Conservation (phyloP, 2,113 vertebrate genomes). For the Phoxinus phoxinus region DNA sequence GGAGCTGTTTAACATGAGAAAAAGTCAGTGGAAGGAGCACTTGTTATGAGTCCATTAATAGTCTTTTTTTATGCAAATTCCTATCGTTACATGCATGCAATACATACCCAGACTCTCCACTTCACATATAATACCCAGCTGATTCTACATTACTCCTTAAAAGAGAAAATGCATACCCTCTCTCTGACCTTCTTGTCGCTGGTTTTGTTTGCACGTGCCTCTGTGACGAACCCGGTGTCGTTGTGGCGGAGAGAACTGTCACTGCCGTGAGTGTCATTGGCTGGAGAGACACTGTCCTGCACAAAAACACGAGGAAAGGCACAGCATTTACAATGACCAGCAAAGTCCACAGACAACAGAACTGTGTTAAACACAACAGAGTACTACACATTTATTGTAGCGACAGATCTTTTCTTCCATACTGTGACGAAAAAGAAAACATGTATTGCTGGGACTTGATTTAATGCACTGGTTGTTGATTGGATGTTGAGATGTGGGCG, state of each 20-base stretch:
- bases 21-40: not conserved
- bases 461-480: not conserved
- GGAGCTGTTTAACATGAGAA: not conserved
- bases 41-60: not conserved
- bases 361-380: not conserved
- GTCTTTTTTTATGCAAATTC: not conserved
- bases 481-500: not conserved
- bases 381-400: not conserved
- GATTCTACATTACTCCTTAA: not conserved
- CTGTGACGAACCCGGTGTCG: conserved; percentile 66
- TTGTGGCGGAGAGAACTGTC: conserved; percentile 75
- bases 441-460: too few species aligned
- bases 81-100: not conserved
- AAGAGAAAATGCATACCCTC: conserved; percentile 74
- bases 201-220: conserved; percentile 71
- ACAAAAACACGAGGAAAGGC: not conserved
- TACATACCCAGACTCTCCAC: not conserved
- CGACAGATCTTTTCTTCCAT: not conserved
- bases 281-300: conserved; percentile 89
- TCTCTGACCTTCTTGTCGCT: conserved; percentile 81
- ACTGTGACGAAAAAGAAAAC: not conserved
- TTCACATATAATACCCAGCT: not conserved
- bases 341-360: not conserved
- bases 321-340: not conserved
- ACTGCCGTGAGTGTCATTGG: conserved; percentile 88